Conservation (phyloP, 2,797 vertebrate genomes). For the Cheirogaleus major region DNA sequence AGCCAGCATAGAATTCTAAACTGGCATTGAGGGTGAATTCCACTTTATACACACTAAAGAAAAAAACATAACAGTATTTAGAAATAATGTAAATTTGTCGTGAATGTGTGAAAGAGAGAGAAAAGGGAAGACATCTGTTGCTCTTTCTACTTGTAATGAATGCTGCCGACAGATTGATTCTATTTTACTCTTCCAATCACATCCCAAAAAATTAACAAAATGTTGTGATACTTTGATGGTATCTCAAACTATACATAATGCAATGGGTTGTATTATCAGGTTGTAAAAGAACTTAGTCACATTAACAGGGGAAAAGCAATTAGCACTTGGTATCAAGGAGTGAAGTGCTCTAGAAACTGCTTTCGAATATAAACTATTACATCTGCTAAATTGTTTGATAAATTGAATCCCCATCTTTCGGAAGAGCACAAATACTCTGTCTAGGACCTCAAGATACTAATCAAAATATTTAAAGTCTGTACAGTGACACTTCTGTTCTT, state of each 20-base stretch:
- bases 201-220: not conserved
- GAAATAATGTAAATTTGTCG: not conserved
- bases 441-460: not conserved
- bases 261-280: not conserved
- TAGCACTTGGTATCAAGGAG: not conserved
- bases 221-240: fast-evolving
- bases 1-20: fast-evolving
- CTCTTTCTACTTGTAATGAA: not conserved
- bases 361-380: not conserved
- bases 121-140: not conserved
- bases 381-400: fast-evolving
- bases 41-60: fast-evolving
- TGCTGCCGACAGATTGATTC: fast-evolving
- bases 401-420: not conserved
- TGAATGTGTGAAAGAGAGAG: not conserved
- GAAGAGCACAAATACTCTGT: not conserved
- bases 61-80: not conserved
- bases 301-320: not conserved
- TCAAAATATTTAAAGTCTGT: not conserved
- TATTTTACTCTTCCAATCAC: not conserved
- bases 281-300: not conserved
- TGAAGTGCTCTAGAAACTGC: not conserved
- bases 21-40: not conserved
- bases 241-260: too few species aligned
- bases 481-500: not conserved